Conservation (phyloP, 2,888 invertebrate genomes). For the Euphydryas editha region DNA sequence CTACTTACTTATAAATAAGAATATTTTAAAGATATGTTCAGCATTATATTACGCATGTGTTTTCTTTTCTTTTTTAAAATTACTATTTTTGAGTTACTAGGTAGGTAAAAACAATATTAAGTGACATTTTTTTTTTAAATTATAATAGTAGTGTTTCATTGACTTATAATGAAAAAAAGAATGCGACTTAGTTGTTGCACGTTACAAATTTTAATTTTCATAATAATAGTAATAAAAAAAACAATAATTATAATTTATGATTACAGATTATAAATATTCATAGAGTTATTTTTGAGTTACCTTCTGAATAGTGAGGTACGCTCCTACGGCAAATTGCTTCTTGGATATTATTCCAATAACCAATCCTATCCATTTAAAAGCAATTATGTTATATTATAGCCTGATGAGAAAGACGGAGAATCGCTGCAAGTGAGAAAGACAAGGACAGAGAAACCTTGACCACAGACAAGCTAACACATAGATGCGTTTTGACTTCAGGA, state of each 20-base stretch:
- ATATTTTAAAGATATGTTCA: no score
- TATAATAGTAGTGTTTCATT: no score
- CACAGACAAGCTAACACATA: constrained; percentile 54
- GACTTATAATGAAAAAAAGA: not conserved
- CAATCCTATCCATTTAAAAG: constrained; percentile 82
- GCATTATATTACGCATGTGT: no score
- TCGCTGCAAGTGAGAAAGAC: constrained; percentile 49
- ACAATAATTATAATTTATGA: not conserved
- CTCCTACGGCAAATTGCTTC: constrained; percentile 67
- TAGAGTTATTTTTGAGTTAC: constrained; percentile 66
- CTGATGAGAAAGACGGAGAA: constrained; percentile 56
- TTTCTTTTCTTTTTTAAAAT: no score
- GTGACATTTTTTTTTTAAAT: no score
- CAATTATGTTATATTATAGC: constrained; percentile 80
- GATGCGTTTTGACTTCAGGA: constrained; percentile 7
- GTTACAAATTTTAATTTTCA: no score
- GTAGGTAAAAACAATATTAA: no score
- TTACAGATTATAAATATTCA: constrained; percentile 61
- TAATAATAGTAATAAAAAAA: not conserved
- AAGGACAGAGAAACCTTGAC: constrained; percentile 52
- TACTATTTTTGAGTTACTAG: no score
- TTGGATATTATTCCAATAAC: constrained; percentile 68
- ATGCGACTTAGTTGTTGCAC: not conserved
- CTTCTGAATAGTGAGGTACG: constrained; percentile 61
- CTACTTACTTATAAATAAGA: no score